A percentile compares a stretch with the other conserved stretches of the same genome.
Evolutionary conservation across 2,888 invertebrate species (phyloP).

Genomic region (Ecdyonurus torrentis): DNA sequence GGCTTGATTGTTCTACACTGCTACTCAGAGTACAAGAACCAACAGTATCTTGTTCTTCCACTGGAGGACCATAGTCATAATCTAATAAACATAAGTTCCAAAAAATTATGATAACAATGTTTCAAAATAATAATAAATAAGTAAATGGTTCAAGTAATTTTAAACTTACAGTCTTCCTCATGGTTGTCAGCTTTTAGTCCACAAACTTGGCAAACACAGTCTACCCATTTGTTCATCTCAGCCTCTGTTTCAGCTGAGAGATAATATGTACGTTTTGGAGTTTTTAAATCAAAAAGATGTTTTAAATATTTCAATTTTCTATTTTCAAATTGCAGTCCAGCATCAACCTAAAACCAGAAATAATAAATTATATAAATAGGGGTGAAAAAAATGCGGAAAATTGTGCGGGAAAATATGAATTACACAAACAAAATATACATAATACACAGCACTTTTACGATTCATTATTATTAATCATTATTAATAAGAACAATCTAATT

Average conservation of each 20-base stretch:
- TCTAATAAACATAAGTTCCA: conserved; percentile 8
- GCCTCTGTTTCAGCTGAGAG: conserved; percentile 80
- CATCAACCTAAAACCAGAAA: conserved; percentile 46
- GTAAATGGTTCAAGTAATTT: neutral
- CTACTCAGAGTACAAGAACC: neutral
- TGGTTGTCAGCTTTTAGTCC: conserved; percentile 58
- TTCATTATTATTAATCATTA: too few relatives aligned
- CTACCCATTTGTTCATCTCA: conserved; percentile 93
- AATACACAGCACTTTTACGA: too few relatives aligned
- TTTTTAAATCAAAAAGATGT: conserved; percentile 77
- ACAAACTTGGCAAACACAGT: conserved; percentile 83
- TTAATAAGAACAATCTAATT: too few relatives aligned
- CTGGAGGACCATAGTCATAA: conserved; percentile 12
- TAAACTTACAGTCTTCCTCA: conserved; percentile 28
- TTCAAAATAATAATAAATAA: neutral
- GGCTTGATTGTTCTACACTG: neutral
- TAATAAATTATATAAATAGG: too few relatives aligned
- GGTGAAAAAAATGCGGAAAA: too few relatives aligned
- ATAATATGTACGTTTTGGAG: conserved; percentile 77
- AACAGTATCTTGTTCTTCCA: conserved; percentile 6
- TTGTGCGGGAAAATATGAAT: too few relatives aligned
- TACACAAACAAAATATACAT: too few relatives aligned
- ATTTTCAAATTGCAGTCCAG: conserved; percentile 64
- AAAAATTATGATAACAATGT: neutral
- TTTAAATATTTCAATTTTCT: conserved; percentile 59